Percentiles rank a stretch among this genome's conserved stretches.
Conservation (phyloP, 2,113 vertebrate species). For the Otocyon megalotis region DNA sequence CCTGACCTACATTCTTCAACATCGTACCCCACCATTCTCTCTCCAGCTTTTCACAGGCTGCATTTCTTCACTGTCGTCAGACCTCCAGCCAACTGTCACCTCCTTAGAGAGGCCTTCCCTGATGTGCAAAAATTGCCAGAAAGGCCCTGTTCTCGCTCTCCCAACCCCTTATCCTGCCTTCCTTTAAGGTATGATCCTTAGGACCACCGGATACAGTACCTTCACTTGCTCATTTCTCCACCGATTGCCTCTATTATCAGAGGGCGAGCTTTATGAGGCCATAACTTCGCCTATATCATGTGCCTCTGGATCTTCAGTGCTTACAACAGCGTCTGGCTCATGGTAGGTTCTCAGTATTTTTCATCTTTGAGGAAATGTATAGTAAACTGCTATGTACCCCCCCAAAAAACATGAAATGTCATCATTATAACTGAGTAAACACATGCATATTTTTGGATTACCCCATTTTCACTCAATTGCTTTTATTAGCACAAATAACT, state of each 20-base stretch:
- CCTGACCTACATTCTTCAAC: not conserved
- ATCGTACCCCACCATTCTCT: not conserved
- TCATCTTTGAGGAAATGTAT: slow-evolving; percentile 7
- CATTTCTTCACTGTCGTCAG: not conserved
- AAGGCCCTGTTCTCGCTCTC: not conserved
- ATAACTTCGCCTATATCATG: no score
- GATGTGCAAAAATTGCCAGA: not conserved
- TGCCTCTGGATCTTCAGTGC: not conserved
- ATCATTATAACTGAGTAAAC: not conserved
- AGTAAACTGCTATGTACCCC: not conserved
- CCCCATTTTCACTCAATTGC: not conserved
- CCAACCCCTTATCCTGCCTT: not conserved
- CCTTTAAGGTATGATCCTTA: not conserved
- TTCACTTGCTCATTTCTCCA: not conserved
- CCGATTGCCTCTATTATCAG: not conserved
- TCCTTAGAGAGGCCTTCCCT: not conserved
- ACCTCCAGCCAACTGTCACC: not conserved
- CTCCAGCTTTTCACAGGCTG: not conserved
- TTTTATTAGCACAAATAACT: not conserved
- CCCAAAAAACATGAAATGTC: not conserved
- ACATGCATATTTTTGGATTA: not conserved
- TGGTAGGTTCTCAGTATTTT: not conserved
- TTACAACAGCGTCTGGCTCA: not conserved
- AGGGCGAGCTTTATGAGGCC: not conserved
- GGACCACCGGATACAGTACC: not conserved